phyloP scores from a whole-genome alignment of 2,113 vertebrate species.

The Empidonax traillii region DNA sequence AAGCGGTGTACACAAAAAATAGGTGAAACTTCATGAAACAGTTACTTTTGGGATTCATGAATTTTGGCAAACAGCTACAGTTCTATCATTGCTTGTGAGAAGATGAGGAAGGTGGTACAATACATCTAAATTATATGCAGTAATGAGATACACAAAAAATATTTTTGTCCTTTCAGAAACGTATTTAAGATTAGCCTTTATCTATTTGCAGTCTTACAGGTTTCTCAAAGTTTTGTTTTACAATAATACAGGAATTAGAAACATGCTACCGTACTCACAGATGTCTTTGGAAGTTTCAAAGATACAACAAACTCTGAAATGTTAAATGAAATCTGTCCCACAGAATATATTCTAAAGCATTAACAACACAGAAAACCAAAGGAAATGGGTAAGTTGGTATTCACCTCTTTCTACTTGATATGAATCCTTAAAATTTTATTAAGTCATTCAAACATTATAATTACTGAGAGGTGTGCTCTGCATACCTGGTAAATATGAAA shows the following conservation, averaged over 20 bases:
- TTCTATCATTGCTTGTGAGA: neutral
- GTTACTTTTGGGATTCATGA: neutral
- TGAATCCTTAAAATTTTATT: neutral
- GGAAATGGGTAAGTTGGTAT: neutral
- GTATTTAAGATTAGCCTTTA: neutral
- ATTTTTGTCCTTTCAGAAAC: neutral
- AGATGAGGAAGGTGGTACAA: neutral
- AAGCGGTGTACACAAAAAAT: neutral
- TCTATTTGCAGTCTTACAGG: neutral
- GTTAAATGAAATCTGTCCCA: neutral
- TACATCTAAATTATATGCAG: neutral
- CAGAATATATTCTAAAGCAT: neutral
- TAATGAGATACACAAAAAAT: neutral
- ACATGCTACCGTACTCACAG: neutral
- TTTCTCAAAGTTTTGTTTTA: neutral
- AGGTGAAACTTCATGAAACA: neutral
- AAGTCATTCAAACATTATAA: neutral
- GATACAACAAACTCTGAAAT: neutral
- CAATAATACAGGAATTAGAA: neutral
- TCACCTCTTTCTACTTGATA: neutral
- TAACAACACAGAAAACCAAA: neutral
- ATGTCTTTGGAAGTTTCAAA: neutral
- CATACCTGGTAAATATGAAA: neutral
- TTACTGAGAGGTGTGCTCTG: neutral
- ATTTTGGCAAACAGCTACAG: neutral